Base-by-base conservation (phyloP, 2,797 vertebrate species). In the Lutjanus campechanus region DNA sequence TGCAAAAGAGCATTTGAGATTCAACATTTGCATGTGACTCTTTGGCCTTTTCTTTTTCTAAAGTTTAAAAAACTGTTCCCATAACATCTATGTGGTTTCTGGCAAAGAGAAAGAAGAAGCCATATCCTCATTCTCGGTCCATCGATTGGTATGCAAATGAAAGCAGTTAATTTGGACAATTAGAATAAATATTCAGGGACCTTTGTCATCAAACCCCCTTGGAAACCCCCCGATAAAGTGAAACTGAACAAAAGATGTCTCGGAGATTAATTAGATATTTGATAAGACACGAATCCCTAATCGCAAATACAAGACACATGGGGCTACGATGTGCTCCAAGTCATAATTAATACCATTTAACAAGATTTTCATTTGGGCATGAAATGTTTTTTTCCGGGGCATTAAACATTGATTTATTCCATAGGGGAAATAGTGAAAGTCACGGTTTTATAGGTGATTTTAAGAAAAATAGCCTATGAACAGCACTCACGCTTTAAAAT, bases 321-420 rank as follows among this genome's bases (percentile, higher is more conserved):
- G 97, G 97, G 97, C 96, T 97, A 95, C 94, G 95, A 95, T 97
- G 96, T 97, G 98, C 97, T 98, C 97, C 96, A 96, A 99, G 97
- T 99, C 97, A 98, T 98, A 99, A 99, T 99, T 99, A 99, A 99
- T 98, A 98, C 96, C 96, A 97, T 98, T 99, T 98, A 99, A 99
- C 97, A 99, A 97, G 98, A 97, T 98, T 98, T 98, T 98, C 97
- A 98, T 98, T 98, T 98, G 95, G 97, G 95, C 97, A 97, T 97
- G 97, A 98, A 99, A 98, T 97, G 97, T 97, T 96, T 97, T 97
- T 97, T 97, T 98, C 96, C 96, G 95, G 96, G 95, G 96, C 96
- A 98, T 98, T 98, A 96, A 97, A 96, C 97, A 96, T 96, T 96
- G 94, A 96, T 97, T 96, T 96, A 97, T 97, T 96, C 97, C 97